phyloP scores from a whole-genome alignment of 2,888 invertebrate species.

The Celastrina argiolus region DNA sequence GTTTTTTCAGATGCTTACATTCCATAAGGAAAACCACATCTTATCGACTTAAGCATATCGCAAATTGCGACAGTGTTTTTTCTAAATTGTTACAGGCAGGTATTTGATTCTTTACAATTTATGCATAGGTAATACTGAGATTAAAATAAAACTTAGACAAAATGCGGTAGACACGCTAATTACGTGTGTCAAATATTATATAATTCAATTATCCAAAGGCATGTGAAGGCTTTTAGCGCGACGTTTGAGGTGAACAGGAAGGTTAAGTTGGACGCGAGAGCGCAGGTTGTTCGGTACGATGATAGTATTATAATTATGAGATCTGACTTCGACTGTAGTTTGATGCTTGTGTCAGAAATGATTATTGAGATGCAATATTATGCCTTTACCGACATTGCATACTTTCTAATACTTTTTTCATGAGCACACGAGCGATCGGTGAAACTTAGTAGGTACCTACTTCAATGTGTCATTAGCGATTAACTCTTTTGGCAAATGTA shows the following conservation, averaged over 20 bases:
- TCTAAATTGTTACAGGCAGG: too few relatives aligned
- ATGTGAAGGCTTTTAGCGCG: slow-evolving; percentile 27
- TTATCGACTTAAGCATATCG: too few relatives aligned
- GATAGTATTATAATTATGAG: slow-evolving; percentile 29
- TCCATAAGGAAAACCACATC: too few relatives aligned
- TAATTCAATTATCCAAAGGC: slow-evolving; percentile 27
- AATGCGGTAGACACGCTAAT: slow-evolving; percentile 8
- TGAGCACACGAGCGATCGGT: neutral
- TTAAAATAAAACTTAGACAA: neutral
- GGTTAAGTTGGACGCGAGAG: slow-evolving; percentile 29
- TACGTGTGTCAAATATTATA: slow-evolving; percentile 21
- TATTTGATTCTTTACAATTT: neutral
- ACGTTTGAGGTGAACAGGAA: slow-evolving; percentile 34
- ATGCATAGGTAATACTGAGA: neutral
- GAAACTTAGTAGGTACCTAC: neutral
- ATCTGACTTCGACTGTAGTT: slow-evolving; percentile 19
- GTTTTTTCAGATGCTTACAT: too few relatives aligned
- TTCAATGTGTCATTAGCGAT: neutral
- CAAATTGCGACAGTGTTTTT: too few relatives aligned
- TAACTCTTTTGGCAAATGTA: neutral
- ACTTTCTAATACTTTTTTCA: slow-evolving; percentile 22
- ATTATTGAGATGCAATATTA: slow-evolving; percentile 25
- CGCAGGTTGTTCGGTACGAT: slow-evolving; percentile 25
- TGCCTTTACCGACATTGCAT: slow-evolving; percentile 8
- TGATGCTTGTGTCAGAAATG: slow-evolving; percentile 24